Percentiles rank a stretch among this genome's conserved stretches.
Conservation (phyloP, 2,113 vertebrate genomes). For the Nothoprocta pentlandii region DNA sequence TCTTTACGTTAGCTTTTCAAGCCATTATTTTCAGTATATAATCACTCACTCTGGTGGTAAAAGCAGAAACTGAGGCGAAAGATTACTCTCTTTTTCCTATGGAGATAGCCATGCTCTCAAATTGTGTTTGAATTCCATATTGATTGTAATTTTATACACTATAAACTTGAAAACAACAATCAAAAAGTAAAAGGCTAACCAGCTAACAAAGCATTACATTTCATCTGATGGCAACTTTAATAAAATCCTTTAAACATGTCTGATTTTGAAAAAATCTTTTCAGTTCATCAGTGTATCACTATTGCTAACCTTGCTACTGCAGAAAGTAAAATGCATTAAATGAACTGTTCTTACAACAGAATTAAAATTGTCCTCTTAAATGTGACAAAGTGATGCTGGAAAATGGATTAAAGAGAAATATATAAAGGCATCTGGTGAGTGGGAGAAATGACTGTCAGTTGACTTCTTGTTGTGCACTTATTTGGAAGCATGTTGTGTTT, state of each 20-base stretch:
- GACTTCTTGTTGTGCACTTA: background rate
- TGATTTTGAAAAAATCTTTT: background rate
- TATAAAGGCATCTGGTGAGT: background rate
- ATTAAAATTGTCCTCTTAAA: constrained; percentile 2
- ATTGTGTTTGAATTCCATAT: background rate
- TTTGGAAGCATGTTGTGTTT: background rate
- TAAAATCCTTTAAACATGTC: background rate
- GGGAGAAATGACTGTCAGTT: background rate
- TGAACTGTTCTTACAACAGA: background rate
- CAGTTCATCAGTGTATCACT: background rate
- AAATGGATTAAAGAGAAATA: background rate
- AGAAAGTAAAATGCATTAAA: background rate
- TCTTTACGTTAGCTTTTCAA: background rate
- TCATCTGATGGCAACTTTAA: background rate
- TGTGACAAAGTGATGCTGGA: background rate
- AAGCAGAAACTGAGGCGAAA: background rate
- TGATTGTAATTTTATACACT: background rate
- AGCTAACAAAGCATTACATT: background rate
- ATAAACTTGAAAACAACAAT: background rate
- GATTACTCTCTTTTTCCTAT: background rate
- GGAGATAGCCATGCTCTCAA: background rate
- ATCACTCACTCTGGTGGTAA: background rate
- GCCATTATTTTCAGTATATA: background rate
- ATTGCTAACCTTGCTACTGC: background rate
- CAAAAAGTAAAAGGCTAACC: background rate